Evolutionary conservation across 2,888 invertebrate species (phyloP).

Genomic region (Noctua janthina): DNA sequence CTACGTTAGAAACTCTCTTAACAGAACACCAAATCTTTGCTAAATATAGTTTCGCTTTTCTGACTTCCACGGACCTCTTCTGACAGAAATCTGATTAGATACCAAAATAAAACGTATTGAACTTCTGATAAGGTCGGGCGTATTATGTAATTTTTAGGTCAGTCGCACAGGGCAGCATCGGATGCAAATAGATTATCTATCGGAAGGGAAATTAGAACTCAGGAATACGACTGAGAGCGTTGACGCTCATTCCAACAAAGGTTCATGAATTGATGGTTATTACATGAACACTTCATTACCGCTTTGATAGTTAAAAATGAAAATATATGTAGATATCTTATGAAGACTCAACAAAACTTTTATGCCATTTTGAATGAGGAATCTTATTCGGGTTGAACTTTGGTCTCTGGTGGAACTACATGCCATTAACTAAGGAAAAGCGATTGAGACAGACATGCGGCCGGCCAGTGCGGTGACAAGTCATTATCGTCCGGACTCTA

Average conservation of each 20-base stretch:
- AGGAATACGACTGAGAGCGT: neutral
- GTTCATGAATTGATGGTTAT: neutral
- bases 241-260: neutral
- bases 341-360: neutral
- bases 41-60: neutral
- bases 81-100: constrained; percentile 24
- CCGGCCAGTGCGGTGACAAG: neutral
- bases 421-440: neutral
- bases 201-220: constrained; percentile 20
- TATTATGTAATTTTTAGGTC: constrained; percentile 23
- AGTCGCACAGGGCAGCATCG: constrained; percentile 8
- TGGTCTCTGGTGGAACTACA: neutral
- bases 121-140: constrained; percentile 29
- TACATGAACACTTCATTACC: neutral
- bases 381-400: neutral
- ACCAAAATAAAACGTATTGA: constrained; percentile 40
- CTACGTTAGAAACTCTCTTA: neutral
- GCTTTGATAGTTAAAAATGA: neutral
- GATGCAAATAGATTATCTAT: constrained; percentile 33
- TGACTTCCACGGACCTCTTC: constrained; percentile 1
- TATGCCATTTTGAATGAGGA: neutral
- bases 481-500: neutral
- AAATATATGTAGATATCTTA: neutral
- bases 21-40: constrained; percentile 2
- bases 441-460: neutral